A percentile compares a stretch with the other conserved stretches of the same genome.
Evolutionary conservation across 2,113 vertebrate species (phyloP).

Genomic region (Trogon melanurus): DNA sequence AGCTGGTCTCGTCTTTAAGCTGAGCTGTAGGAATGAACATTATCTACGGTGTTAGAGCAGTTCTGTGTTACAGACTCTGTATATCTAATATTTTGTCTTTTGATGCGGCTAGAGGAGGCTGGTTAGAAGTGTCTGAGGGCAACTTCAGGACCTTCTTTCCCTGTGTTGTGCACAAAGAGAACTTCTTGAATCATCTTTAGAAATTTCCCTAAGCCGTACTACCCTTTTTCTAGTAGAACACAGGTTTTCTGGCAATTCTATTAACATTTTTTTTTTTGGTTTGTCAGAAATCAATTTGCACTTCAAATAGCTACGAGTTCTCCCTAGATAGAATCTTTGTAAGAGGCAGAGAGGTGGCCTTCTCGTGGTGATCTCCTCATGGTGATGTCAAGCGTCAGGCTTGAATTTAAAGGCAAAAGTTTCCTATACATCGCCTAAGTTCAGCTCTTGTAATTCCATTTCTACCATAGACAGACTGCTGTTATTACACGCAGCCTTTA

Average conservation of each 20-base stretch:
- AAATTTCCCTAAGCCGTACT: not conserved
- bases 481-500: not conserved
- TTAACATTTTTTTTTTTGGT: not conserved
- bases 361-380: not conserved
- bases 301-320: not conserved
- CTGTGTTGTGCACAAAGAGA: not conserved
- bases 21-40: not conserved
- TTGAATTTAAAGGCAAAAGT: not conserved
- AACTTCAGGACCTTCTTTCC: not conserved
- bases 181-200: not conserved
- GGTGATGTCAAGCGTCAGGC: not conserved
- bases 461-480: not conserved
- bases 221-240: not conserved
- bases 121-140: not conserved
- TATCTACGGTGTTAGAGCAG: not conserved
- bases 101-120: not conserved
- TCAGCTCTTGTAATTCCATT: not conserved
- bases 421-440: not conserved
- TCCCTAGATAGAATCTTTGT: not conserved
- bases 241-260: not conserved
- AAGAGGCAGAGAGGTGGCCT: not conserved
- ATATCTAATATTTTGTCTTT: not conserved
- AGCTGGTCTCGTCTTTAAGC: not conserved
- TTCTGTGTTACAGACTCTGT: not conserved
- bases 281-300: not conserved